Base-by-base conservation (phyloP, 2,888 invertebrate species). In the Ganaspis brasiliensis region DNA sequence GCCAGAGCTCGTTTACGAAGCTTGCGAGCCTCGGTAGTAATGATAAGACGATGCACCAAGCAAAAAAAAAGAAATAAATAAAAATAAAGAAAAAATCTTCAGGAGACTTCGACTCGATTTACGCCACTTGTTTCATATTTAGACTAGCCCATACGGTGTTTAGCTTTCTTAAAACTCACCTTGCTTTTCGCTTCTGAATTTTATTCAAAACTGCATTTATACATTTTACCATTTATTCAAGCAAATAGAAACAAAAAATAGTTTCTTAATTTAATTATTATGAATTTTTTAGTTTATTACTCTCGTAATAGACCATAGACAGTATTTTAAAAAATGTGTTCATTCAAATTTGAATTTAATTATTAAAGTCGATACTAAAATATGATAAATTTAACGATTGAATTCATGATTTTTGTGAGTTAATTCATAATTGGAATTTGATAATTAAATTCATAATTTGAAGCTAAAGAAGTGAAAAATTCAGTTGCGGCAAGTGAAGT, bases 1-100 rank as follows among this genome's bases (percentile, higher is more conserved):
- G 81, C 91, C 91, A 74, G 91, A 91, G 82, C 88, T 91, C 82
- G 86, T 89, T 77, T 89, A 88, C 86, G 91, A 91, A 83, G 83
- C 89, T 49, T 89, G 83, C 81, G 90, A 90, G 85, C 89, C 89
- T 40, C 89, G 88, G 84, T 89, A 89, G 87, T 89, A 26, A 67
- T 12, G 24, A 67, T 26, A 24, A 45, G 24, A 21, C 21, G 14
- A 21, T 40, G 21, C 40, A 49, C 63, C 19, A 24, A 40, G 14
- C 24, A 14, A n/a, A 9, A 67, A 16, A 9, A 63, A 49, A 67
- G 14, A 14, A 14, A 67, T n/a, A n/a, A n/a, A n/a, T n/a, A n/a
- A n/a, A 14, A n/a, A n/a, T n/a, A 8, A 59, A 40, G 37, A 40
- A 45, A 21, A 19, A 63, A 24, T 16, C 67, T 45, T 45, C 31